These are phyloP conservation scores for Scotopteryx bipunctaria DNA, from an alignment of 2,888 invertebrate genomes.

Conservation along the genomic window DNA sequence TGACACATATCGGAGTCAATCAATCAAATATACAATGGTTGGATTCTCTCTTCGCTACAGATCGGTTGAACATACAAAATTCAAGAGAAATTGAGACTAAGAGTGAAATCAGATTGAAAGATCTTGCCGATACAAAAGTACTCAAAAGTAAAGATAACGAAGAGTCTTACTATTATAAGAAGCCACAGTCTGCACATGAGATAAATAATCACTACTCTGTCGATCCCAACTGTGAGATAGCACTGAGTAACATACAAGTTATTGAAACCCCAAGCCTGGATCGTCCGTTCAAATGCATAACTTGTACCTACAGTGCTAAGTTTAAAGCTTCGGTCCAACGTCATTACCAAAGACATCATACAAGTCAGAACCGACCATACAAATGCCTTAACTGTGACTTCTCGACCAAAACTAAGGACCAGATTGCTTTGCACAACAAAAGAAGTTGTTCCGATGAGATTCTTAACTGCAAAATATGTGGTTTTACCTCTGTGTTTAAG, in stretches of 20 bases:
- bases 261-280: conserved; percentile 52
- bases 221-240: conserved; percentile 51
- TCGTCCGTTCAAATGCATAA: conserved; percentile 57
- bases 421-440: conserved; percentile 65
- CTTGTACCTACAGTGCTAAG: conserved; percentile 58
- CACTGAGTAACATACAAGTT: conserved; percentile 62
- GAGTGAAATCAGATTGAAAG: conserved; percentile 7
- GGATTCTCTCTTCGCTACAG: neutral
- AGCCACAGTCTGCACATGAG: conserved; percentile 29
- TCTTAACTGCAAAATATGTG: conserved; percentile 49
- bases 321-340: conserved; percentile 67
- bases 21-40: conserved; percentile 22
- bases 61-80: neutral
- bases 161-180: conserved; percentile 11
- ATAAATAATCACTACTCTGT: conserved; percentile 49
- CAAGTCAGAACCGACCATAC: conserved; percentile 57
- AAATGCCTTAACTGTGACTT: conserved; percentile 67
- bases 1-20: conserved; percentile 25
- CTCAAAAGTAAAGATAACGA: conserved; percentile 5
- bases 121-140: conserved; percentile 1
- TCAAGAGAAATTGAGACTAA: neutral
- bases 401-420: conserved; percentile 68
- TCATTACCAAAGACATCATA: conserved; percentile 67
- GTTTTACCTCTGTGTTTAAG: conserved; percentile 55
- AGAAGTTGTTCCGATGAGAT: conserved; percentile 47